Conservation (phyloP, 1,140 invertebrate species). For the Radopholus similis region DNA sequence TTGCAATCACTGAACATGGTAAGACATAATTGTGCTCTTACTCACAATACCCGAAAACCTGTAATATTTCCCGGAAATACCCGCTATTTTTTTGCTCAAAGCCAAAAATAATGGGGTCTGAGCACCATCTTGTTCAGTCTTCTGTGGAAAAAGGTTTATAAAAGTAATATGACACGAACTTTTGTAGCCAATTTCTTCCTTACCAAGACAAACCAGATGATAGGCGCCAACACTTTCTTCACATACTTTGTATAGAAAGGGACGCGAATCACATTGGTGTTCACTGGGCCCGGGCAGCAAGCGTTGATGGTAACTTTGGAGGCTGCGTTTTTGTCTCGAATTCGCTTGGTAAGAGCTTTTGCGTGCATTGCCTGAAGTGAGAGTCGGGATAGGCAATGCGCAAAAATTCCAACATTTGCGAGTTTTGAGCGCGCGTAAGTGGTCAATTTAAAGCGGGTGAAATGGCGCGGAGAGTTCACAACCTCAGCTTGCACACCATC, state of each 20-base stretch:
- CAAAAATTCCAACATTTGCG: conserved; percentile 26
- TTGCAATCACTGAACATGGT: conserved; percentile 37
- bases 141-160: neutral
- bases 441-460: conserved; percentile 5
- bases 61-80: conserved; percentile 65
- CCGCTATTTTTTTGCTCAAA: conserved; percentile 68
- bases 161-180: neutral
- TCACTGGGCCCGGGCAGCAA: conserved; percentile 78
- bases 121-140: conserved; percentile 68
- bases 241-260: conserved; percentile 46
- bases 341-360: conserved; percentile 34
- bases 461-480: conserved; percentile 31
- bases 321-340: conserved; percentile 28
- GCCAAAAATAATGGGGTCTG: conserved; percentile 73
- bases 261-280: conserved; percentile 32
- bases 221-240: conserved; percentile 68
- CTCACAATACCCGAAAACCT: neutral
- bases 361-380: conserved; percentile 46
- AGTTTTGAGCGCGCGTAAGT: conserved; percentile 40
- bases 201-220: conserved; percentile 72
- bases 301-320: conserved; percentile 75
- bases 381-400: neutral
- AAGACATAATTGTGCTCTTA: neutral
- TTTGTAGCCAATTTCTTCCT: neutral
- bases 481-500: conserved; percentile 34